Percentiles rank a stretch among this genome's conserved stretches.
Evolutionary conservation across 2,113 vertebrate genomes (phyloP).

Genomic region (Entelurus aequoreus): DNA sequence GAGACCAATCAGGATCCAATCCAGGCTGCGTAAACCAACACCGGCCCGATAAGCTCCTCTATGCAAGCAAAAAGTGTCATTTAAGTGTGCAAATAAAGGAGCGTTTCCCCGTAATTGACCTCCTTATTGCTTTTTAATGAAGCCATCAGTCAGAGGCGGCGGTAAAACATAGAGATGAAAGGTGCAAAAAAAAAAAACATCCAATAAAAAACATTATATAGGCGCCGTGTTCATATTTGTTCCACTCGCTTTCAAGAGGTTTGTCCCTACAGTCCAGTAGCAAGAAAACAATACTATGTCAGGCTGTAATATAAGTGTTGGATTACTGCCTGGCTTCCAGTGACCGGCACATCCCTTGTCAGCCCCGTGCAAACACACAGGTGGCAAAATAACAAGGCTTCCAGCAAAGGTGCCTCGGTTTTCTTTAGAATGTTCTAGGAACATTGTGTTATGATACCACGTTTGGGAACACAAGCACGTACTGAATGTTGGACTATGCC

Average conservation of each 20-base stretch:
- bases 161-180: background rate
- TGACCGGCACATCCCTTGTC: background rate
- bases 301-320: background rate
- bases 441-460: background rate
- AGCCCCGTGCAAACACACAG: background rate
- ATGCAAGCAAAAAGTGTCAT: background rate
- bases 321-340: background rate
- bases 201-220: slow-evolving; percentile 2
- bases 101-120: too few relatives aligned
- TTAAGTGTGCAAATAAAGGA: background rate
- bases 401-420: too few relatives aligned
- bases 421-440: background rate
- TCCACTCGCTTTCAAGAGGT: background rate
- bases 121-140: too few relatives aligned
- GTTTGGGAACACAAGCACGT: too few relatives aligned
- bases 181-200: background rate
- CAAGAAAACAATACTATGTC: background rate
- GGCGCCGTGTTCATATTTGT: background rate
- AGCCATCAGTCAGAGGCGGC: too few relatives aligned
- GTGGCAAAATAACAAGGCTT: background rate
- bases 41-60: too few relatives aligned
- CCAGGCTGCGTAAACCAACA: background rate
- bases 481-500: too few relatives aligned
- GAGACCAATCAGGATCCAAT: background rate
- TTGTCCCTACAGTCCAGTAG: slow-evolving; percentile 2